These are phyloP conservation scores for Dysidea cf. avara DNA, from an alignment of 37 sponge, comb jelly and placozoan species.

Conservation along the genomic window DNA sequence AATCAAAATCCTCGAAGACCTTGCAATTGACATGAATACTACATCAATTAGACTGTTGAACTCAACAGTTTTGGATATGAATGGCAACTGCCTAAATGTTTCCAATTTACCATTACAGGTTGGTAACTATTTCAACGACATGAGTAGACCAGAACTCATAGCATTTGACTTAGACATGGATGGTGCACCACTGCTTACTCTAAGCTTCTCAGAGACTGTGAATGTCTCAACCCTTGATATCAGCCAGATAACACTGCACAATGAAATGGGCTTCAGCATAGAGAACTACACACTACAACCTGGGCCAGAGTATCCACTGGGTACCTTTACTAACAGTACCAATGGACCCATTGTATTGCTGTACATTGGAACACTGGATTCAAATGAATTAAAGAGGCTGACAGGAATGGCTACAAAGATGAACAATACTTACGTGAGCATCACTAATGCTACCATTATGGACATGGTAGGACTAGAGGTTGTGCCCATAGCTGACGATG, in stretches of 20 bases:
- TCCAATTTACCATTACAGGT: slow-evolving; percentile 61
- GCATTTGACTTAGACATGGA: slow-evolving; percentile 81
- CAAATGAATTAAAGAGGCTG: slow-evolving; percentile 69
- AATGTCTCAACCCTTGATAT: slow-evolving; percentile 53
- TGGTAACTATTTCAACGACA: slow-evolving; percentile 29
- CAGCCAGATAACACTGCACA: slow-evolving; percentile 54
- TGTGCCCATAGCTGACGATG: slow-evolving; percentile 26
- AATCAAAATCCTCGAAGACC: slow-evolving; percentile 66
- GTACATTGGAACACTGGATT: slow-evolving; percentile 57
- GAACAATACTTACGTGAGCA: slow-evolving; percentile 60
- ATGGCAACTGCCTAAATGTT: slow-evolving; percentile 55
- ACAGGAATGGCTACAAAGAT: slow-evolving; percentile 52
- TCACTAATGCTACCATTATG: slow-evolving; percentile 27
- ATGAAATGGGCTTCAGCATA: not conserved
- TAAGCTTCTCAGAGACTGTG: slow-evolving; percentile 76
- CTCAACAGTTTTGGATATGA: slow-evolving; percentile 63
- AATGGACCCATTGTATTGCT: slow-evolving; percentile 70
- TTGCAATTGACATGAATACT: slow-evolving; percentile 45
- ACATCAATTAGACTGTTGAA: slow-evolving; percentile 43
- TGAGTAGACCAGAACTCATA: slow-evolving; percentile 57
- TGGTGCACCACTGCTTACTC: slow-evolving; percentile 31
- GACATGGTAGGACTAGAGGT: slow-evolving; percentile 73
- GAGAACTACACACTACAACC: slow-evolving; percentile 38
- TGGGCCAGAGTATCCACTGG: slow-evolving; percentile 30
- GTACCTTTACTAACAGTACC: slow-evolving; percentile 59